Conservation (phyloP, 2,888 invertebrate species). For the Himalopsyche anomala region DNA sequence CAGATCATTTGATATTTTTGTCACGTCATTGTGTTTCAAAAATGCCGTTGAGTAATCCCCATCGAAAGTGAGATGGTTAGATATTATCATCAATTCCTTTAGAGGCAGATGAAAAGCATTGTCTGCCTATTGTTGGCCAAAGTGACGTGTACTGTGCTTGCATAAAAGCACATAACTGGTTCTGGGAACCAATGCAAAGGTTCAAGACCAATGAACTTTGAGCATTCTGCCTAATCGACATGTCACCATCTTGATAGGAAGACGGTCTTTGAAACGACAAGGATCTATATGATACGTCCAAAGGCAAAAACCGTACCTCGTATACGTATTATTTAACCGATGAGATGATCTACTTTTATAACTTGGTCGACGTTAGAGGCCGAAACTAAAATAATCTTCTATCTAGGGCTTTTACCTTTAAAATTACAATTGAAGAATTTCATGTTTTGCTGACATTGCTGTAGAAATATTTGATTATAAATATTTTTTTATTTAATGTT, state of each 20-base stretch:
- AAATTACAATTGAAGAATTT: too few species aligned
- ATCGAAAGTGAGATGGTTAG: conserved; percentile 61
- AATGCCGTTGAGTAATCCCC: conserved; percentile 58
- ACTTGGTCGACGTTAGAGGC: too few species aligned
- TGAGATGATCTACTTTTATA: too few species aligned
- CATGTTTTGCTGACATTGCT: too few species aligned
- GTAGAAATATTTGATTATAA: too few species aligned
- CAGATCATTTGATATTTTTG: conserved; percentile 48
- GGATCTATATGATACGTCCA: neutral
- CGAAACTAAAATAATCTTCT: too few species aligned
- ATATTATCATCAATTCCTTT: conserved; percentile 35
- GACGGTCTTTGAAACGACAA: neutral
- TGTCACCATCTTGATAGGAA: conserved; percentile 32
- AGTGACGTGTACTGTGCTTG: conserved; percentile 30
- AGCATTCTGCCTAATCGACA: neutral
- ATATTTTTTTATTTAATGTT: too few species aligned
- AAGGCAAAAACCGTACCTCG: too few species aligned
- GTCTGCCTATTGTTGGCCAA: conserved; percentile 14
- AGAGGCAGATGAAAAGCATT: conserved; percentile 24
- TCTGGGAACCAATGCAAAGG: conserved; percentile 39
- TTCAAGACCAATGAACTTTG: conserved; percentile 32
- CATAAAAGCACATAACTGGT: conserved; percentile 27
- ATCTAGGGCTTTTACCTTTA: too few species aligned
- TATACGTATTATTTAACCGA: too few species aligned
- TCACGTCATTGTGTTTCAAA: conserved; percentile 63